Conservation (phyloP, 2,113 vertebrate genomes). For the Hepsetus odoe region DNA sequence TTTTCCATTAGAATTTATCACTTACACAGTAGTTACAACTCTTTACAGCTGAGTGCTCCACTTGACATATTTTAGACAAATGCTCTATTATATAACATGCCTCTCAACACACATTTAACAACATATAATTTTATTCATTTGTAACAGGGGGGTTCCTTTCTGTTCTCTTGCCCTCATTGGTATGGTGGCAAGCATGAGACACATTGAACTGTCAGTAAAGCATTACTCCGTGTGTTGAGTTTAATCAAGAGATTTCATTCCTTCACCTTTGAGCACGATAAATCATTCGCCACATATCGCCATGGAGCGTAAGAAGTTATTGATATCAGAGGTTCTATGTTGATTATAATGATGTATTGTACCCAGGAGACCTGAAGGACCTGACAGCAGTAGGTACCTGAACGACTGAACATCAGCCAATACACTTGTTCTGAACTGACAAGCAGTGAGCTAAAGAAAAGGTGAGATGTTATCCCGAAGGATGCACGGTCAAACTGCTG, state of each 20-base stretch:
- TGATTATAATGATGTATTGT: slow-evolving; percentile 2
- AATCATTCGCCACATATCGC: not conserved
- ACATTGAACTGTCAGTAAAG: not conserved
- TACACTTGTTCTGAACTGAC: slow-evolving; percentile 8
- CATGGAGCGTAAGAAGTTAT: not conserved
- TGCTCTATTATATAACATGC: not conserved
- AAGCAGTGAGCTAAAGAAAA: not conserved
- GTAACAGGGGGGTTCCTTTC: not conserved
- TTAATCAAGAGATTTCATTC: not conserved
- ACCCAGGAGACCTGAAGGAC: not conserved
- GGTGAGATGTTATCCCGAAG: not conserved
- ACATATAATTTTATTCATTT: slow-evolving; percentile 23
- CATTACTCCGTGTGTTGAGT: not conserved
- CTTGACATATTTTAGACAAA: slow-evolving; percentile 16
- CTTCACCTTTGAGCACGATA: not conserved
- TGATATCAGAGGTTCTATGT: not conserved
- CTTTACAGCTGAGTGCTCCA: slow-evolving; percentile 27
- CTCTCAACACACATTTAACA: slow-evolving; percentile 17
- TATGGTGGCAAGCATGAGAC: not conserved
- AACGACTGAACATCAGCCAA: not conserved
- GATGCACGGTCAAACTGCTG: not conserved
- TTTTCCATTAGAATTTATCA: slow-evolving; percentile 59
- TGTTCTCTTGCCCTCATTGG: not conserved
- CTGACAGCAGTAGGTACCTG: slow-evolving; percentile 2
- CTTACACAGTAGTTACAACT: slow-evolving; percentile 45